Base-by-base conservation (phyloP, 2,113 vertebrate species). In the Mus pahari region DNA sequence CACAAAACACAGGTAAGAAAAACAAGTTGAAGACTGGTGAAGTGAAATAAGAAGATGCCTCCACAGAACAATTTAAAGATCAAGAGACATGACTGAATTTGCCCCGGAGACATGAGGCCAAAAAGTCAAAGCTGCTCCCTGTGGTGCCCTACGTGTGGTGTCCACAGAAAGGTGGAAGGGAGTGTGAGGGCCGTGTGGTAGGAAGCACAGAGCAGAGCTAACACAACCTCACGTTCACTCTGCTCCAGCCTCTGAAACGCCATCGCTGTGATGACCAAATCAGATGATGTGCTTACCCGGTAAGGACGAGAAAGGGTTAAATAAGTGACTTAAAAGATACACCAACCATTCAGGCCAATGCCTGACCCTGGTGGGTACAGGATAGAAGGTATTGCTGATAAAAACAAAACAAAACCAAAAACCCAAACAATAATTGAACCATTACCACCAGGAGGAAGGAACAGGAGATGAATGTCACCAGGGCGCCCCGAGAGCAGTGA, bases 61-160 rank as follows among this genome's bases (percentile, higher is more conserved):
- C 42, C 36, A 75, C 4, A 5, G 31, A 31, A 45, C 66, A 53
- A 87, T 50, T 60, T 83, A 86, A 95, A 71, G 94, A 90, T 82
- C 42, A 87, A 91, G 70, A 88, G 58, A 93, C 1, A 42, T 55
- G 86, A 89, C 33, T 81, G 95, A 96, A 95, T 77, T 88, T 84
- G 45, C 31, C 45, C 36, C 77, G 45, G 26, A 78, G 71, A 74
- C 48, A 74, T 3, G 70, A 95, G 22, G 86, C 39, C 20, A 83
- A 89, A 90, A 94, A 55, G 14, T 86, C 81, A 91, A 81, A 92
- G 33, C 45, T 26, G 12, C 7, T 58, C 68, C 90, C 4, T 53
- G 31, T 68, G 53, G 64, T 70, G 22, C 24, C 55, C 39, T 73
- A 31, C 12, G 50, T 79, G 86, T 75, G 42, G 82, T 24, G 13